Evolutionary conservation across 2,888 invertebrate genomes (phyloP).

Genomic region (Cristatella mucedo): DNA sequence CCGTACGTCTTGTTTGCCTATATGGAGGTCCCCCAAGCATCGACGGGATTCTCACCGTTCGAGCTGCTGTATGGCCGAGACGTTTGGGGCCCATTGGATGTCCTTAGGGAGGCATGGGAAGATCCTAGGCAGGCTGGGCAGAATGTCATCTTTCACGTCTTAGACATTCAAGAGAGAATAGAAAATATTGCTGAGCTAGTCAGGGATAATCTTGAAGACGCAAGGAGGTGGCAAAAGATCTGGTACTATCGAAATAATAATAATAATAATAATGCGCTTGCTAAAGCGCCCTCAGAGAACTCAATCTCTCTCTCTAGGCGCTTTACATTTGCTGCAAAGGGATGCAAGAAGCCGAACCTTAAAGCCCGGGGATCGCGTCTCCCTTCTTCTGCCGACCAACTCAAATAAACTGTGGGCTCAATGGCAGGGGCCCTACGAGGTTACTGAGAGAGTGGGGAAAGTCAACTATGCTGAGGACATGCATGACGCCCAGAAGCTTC

Average conservation of each 20-base stretch:
- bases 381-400: conserved; percentile 13
- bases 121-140: no score
- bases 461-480: conserved; percentile 11
- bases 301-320: no score
- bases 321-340: conserved; percentile 12
- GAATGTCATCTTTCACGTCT: no score
- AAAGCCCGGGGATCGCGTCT: conserved; percentile 12
- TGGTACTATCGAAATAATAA: no score
- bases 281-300: no score
- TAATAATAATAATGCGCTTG: no score
- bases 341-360: conserved; percentile 10
- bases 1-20: conserved; percentile 15
- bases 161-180: no score
- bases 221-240: conserved; percentile 5
- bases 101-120: no score
- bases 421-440: conserved; percentile 14
- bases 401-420: conserved; percentile 14
- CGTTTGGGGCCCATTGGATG: conserved; percentile 16
- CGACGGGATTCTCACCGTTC: conserved; percentile 14
- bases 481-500: conserved; percentile 9
- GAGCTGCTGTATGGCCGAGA: conserved; percentile 14
- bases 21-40: conserved; percentile 14
- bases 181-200: no score
- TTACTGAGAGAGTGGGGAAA: conserved; percentile 9
- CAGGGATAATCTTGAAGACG: conserved; percentile 2